Percentiles rank a stretch among this genome's conserved stretches.
Evolutionary conservation across 2,113 vertebrate species (phyloP).

Genomic region (Oxyura jamaicensis): DNA sequence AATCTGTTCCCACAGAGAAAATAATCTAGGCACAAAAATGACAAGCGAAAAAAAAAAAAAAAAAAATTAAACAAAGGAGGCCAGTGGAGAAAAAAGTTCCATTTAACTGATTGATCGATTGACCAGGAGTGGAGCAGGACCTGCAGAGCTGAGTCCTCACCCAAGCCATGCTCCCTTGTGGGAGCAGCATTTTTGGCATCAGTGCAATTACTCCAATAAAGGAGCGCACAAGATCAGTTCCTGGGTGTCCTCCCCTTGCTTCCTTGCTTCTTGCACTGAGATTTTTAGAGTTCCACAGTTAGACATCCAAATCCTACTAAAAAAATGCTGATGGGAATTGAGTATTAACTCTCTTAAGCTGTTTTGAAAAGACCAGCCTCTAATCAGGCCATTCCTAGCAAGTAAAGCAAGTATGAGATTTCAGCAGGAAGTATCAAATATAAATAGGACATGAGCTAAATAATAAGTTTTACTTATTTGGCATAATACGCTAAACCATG

Average conservation of each 20-base stretch:
- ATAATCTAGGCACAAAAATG: constrained; percentile 23
- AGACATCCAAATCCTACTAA: not conserved
- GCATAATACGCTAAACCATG: not conserved
- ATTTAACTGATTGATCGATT: not conserved
- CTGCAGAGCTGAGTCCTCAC: not conserved
- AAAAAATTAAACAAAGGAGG: not conserved
- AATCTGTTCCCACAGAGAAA: constrained; percentile 22
- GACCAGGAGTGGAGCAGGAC: not conserved
- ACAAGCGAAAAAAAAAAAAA: not conserved
- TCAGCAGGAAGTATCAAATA: constrained; percentile 39
- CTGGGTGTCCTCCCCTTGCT: not conserved
- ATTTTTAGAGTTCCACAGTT: not conserved
- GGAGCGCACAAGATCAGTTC: not conserved
- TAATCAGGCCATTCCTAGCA: not conserved
- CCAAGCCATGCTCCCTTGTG: not conserved
- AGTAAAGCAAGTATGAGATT: not conserved
- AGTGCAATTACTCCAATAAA: not conserved
- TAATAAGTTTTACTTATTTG: constrained; percentile 31
- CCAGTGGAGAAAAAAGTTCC: not conserved
- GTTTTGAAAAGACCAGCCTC: not conserved
- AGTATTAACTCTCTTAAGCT: not conserved
- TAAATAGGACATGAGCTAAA: constrained; percentile 47
- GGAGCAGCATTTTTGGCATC: not conserved
- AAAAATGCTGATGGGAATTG: not conserved
- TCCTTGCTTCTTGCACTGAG: not conserved